Evolutionary conservation across 2,797 vertebrate species (phyloP), one percentile per base, ranked within the genome.

Genomic region (Catamblyrhynchus diadema): DNA sequence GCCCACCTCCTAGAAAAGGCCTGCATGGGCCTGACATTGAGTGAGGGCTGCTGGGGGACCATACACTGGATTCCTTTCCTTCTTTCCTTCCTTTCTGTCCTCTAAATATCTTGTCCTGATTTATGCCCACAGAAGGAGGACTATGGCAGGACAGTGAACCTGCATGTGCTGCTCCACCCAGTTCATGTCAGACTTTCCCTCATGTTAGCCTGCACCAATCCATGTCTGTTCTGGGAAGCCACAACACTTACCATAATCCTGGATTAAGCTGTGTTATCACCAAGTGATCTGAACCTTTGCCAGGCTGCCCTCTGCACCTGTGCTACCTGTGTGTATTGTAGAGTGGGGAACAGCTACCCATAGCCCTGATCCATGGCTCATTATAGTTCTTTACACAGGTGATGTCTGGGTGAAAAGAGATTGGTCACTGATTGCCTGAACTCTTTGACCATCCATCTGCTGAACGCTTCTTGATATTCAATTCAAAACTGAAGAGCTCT

Each of bases 1-100:
- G n/a, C 28, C 35, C 13, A 25, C 18, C 25, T 48, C 25, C 54
- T 39, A 13, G 15, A 37, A 65, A 69, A 82, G 15, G 2, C 16
- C 33, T 75, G 22, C 24, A 28, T 4, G 28, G 45, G 15, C 20
- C 48, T 87, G 18, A 33, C 4, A 3, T 5, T 45, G 53, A 51
- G 32, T 18, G 25, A 51, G 28, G 41, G 23, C 9, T 79, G 15
- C 0, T 4, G 16, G 13, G 18, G 2, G 12, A 71, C 2, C 25
- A 8, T n/a, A 10, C 10, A 53, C 8, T 0, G 0, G 12, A 27
- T 37, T 72, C 13, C 25, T 62, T 39, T 32, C 9, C 23, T 37
- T 53, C 20, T 11, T 56, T 47, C 20, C 39, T 60, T 28, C 15
- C 6, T 37, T 74, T 14, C 30, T 62, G n/a, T 41, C 28, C 47